phyloP scores from a whole-genome alignment of 2,888 invertebrate genomes.

The Polydrusus tereticollis region DNA sequence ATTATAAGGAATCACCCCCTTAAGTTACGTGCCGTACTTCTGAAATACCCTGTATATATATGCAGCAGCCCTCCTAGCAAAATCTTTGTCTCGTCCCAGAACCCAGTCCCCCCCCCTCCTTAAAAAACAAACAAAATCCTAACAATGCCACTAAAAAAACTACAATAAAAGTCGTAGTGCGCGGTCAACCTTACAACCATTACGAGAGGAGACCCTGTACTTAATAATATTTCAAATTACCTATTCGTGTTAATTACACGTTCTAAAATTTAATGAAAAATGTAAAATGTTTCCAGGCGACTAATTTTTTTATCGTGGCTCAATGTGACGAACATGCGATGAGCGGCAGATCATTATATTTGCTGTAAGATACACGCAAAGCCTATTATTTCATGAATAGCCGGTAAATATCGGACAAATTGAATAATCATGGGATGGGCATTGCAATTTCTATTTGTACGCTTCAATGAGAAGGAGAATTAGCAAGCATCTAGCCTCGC shows the following conservation, averaged over 20 bases:
- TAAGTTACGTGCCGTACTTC: too few species aligned
- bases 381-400: background rate
- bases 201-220: too few species aligned
- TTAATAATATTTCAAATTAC: background rate
- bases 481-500: too few species aligned
- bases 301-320: constrained; percentile 9
- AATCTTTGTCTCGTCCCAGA: too few species aligned
- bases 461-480: background rate
- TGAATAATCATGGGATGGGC: background rate
- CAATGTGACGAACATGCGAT: background rate
- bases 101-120: too few species aligned
- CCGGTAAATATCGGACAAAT: background rate
- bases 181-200: too few species aligned
- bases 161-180: too few species aligned
- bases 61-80: too few species aligned
- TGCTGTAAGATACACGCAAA: background rate
- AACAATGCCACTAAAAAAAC: too few species aligned
- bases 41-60: too few species aligned
- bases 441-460: background rate
- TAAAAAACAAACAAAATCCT: too few species aligned
- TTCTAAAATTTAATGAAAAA: background rate
- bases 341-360: background rate
- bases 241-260: background rate
- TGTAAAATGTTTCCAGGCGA: background rate
- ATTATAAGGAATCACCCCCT: too few species aligned